Conservation (phyloP, 2,113 vertebrate species). For the Ophiodon elongatus region DNA sequence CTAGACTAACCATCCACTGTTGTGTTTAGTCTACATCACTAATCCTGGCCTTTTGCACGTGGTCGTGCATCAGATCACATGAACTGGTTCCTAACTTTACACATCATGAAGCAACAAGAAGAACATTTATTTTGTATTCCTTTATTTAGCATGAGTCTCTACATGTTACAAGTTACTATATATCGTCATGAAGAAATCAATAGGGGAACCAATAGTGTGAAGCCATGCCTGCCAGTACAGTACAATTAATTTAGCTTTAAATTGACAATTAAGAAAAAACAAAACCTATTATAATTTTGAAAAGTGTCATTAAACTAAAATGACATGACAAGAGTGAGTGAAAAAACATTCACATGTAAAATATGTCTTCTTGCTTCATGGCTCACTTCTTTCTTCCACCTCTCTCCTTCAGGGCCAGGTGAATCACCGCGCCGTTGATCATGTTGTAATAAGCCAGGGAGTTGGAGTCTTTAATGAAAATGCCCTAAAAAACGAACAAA, state of each 20-base stretch:
- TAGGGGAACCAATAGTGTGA: background rate
- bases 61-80: background rate
- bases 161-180: slow-evolving; percentile 19
- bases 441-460: slow-evolving; percentile 99
- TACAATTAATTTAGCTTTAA: background rate
- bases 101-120: background rate
- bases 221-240: background rate
- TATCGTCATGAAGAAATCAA: slow-evolving; percentile 27
- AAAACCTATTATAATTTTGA: slow-evolving; percentile 15
- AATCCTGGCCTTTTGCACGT: background rate
- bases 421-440: slow-evolving; percentile 93
- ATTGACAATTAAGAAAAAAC: background rate
- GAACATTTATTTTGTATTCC: slow-evolving; percentile 7
- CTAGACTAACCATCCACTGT: background rate
- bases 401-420: slow-evolving; percentile 98
- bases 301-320: slow-evolving; percentile 25
- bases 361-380: background rate
- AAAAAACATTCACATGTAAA: slow-evolving; percentile 17
- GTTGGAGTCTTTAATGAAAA: slow-evolving; percentile 99
- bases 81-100: background rate
- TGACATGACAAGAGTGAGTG: background rate
- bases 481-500: slow-evolving; percentile 87
- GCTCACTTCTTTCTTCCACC: slow-evolving; percentile 96
- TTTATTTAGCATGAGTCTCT: slow-evolving; percentile 63
- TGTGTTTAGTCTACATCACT: background rate